Evolutionary conservation across 2,888 invertebrate species (phyloP), one percentile per base, ranked within the genome.

Genomic region (Myopa tessellatipennis): DNA sequence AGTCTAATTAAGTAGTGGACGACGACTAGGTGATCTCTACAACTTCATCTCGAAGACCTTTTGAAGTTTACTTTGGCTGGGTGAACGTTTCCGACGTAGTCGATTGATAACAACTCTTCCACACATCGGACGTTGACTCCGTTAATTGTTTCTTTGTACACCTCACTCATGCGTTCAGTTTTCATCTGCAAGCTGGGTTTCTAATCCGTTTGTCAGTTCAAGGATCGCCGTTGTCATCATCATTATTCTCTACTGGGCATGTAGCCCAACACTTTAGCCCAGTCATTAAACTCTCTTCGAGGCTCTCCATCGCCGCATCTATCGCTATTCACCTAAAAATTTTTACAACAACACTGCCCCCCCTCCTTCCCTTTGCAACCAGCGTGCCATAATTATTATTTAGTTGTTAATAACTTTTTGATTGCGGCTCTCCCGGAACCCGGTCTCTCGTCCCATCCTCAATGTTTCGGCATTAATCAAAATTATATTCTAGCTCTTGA

Each of bases 331-430:
- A 55, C 55, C 36, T 70, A n/a, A 4, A 5, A 67, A 16, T n/a
- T 8, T 8, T 67, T 67, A 7, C n/a, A 69, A n/a, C 71, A 55
- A 26, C 61, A 4, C 18, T 18, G n/a, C n/a, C 72, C 61, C 14
- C 18, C 45, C 73, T 40, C 61, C 50, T 14, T 61, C 10, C 18
- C 61, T 67, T 67, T 12, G 14, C 3, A 16, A 4, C 55, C 70
- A 34, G 52, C 5, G 18, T 36, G 67, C 55, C 65, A 18, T 45
- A 50, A 18, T 65, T 55, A 40, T 67, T 65, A 67, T 72, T 63
- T 61, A 69, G 50, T 72, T 72, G 80, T 75, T 81, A 81, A 80
- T 81, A 81, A 78, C 79, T 77, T 81, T 81, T 81, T 79, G 80
- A 78, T 80, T 79, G 79, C 74, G 71, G 63, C 61, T 80, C 68